These are phyloP conservation scores for Callimorpha dominula DNA, from an alignment of 2,888 invertebrate genomes.

Conservation along the genomic window DNA sequence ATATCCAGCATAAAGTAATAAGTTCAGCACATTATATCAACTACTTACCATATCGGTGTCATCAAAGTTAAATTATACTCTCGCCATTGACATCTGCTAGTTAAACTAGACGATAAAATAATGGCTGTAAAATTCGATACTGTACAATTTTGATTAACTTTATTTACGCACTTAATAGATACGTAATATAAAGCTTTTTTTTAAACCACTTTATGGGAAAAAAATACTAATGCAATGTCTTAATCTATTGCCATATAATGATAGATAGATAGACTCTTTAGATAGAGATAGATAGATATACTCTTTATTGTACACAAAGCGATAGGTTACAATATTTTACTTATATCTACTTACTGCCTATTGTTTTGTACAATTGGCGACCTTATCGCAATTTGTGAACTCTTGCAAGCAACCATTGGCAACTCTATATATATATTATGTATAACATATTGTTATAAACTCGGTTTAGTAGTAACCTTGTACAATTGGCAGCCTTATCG, in stretches of 20 bases:
- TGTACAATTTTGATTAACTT: conserved; percentile 27
- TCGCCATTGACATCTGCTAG: conserved; percentile 39
- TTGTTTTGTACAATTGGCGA: too few species aligned
- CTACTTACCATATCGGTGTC: conserved; percentile 27
- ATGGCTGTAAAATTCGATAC: conserved; percentile 35
- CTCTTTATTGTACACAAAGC: too few species aligned
- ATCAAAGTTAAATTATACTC: conserved; percentile 38
- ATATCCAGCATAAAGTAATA: conserved; percentile 19
- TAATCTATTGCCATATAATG: conserved; percentile 8
- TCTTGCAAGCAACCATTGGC: too few species aligned
- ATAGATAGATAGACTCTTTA: background rate
- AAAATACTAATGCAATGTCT: conserved; percentile 12
- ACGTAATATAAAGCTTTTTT: conserved; percentile 39
- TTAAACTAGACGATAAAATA: conserved; percentile 38
- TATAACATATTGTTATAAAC: too few species aligned
- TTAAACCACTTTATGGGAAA: conserved; percentile 15
- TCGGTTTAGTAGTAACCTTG: too few species aligned
- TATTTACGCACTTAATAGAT: conserved; percentile 40
- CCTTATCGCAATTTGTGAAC: too few species aligned
- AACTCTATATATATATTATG: too few species aligned
- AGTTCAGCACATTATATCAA: conserved; percentile 36
- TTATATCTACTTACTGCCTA: too few species aligned
- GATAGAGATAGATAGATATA: too few species aligned
- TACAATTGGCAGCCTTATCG: too few species aligned
- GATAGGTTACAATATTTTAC: too few species aligned